A percentile compares a stretch with the other conserved stretches of the same genome.
These are phyloP conservation scores for Archivesica marissinica DNA, from an alignment of 1,140 invertebrate genomes.

Conservation along the genomic window DNA sequence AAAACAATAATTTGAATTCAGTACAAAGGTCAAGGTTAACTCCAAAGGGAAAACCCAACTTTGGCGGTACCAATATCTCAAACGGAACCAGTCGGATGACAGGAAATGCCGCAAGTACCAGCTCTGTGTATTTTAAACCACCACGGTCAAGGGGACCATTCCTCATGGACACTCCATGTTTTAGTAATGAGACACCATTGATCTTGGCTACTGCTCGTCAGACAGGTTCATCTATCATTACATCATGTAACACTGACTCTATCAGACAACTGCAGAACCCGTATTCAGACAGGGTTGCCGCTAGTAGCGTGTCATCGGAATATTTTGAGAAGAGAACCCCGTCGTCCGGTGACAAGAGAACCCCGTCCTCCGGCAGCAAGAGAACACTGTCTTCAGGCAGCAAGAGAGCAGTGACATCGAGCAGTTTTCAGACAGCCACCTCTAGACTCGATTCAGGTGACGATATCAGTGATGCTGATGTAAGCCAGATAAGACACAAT, in stretches of 20 bases:
- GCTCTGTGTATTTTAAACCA: not conserved
- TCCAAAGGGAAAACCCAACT: not conserved
- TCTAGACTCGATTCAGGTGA: not conserved
- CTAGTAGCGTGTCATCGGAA: slow-evolving; percentile 9
- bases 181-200: slow-evolving; percentile 25
- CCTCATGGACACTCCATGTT: slow-evolving; percentile 34
- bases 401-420: not conserved
- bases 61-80: not conserved
- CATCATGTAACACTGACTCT: slow-evolving; percentile 57
- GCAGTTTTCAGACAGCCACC: not conserved
- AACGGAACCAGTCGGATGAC: not conserved
- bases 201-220: slow-evolving; percentile 56
- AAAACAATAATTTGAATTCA: not conserved
- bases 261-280: slow-evolving; percentile 43
- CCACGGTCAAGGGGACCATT: not conserved
- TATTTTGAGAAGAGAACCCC: slow-evolving; percentile 5
- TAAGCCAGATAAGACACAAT: not conserved
- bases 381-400: not conserved
- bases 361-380: not conserved
- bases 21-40: not conserved
- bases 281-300: not conserved
- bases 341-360: not conserved
- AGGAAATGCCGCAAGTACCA: not conserved
- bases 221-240: slow-evolving; percentile 30
- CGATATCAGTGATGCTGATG: not conserved